phyloP scores from a whole-genome alignment of 2,113 vertebrate genomes.

The Catharus bicknelli region DNA sequence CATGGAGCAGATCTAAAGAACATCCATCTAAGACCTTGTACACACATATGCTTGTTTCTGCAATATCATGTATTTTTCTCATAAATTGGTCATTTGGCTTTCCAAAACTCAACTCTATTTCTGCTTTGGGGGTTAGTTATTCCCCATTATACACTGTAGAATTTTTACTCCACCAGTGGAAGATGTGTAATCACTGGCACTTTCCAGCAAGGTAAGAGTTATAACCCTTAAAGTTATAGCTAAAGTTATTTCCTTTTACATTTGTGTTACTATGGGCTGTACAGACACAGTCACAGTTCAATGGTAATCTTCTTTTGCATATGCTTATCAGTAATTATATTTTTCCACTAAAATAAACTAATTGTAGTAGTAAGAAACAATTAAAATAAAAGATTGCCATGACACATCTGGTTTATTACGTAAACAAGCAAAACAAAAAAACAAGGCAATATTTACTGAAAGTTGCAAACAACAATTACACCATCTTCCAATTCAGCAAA shows the following conservation, averaged over 20 bases:
- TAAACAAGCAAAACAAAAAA: neutral
- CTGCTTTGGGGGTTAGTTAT: neutral
- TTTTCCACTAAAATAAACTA: neutral
- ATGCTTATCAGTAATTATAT: neutral
- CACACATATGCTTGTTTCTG: neutral
- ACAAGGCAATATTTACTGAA: neutral
- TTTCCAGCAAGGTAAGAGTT: neutral
- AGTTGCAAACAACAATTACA: neutral
- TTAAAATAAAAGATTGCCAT: neutral
- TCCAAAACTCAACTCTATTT: neutral
- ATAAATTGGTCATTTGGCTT: neutral
- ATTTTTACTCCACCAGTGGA: neutral
- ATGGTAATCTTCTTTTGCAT: neutral
- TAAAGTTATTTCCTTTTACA: neutral
- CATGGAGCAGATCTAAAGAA: neutral
- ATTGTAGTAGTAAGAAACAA: neutral
- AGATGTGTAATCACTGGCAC: neutral
- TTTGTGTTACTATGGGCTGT: neutral
- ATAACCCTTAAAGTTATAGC: neutral
- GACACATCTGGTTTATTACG: neutral
- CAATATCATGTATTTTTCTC: neutral
- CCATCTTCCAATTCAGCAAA: neutral
- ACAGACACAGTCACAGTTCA: neutral
- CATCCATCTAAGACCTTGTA: neutral
- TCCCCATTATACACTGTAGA: neutral